Base-by-base conservation (phyloP, 2,797 vertebrate genomes). In the Heterohyrax brucei region DNA sequence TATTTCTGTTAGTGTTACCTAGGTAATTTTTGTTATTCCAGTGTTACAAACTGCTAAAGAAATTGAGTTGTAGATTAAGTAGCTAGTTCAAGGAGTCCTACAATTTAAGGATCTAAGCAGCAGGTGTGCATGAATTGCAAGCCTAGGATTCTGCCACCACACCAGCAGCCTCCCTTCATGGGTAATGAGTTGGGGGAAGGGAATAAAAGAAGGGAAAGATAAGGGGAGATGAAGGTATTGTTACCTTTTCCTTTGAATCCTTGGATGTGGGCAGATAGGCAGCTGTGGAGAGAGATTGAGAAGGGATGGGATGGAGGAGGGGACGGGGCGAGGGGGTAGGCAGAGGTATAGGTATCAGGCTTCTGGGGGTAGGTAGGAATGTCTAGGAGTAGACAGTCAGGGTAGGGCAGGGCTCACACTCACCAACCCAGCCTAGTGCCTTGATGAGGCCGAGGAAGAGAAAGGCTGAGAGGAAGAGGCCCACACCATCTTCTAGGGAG, bases 401-500 rank as follows among this genome's bases (percentile, higher is more conserved):
- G 3, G 50, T 64, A 44, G 13, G 30, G n/a, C 22, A 28, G 73
- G 72, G 50, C 7, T 89, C 48, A 70, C 3, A 96, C 97, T 92
- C 76, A 98, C 98, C 92, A 2, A 75, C 26, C 98, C 98, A 99
- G 50, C 98, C 98, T 26, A 99, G 91, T 0, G 98, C 91, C 93
- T 98, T 99, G 88, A 99, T 98, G 7, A 99, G 94, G 6, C 99
- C 99, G 0, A 99, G 99, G 68, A 99, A 98, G 48, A 99, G 94
- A 2, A 99, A 98, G 0, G 99, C 99, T 28, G 99, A 99, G 5
- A 99, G 98, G n/a, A 99, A 99, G 98, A 99, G 99, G 1, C 98
- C 99, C 96, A 99, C 98, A 0, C 98, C 98, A 72, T 99, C 99
- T 88, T 99, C 99, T 0, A 99, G 97, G 28, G 99, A 98, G 0